Evolutionary conservation across 2,888 invertebrate genomes (phyloP), one percentile per base, ranked within the genome.

Genomic region (Leucophora obtusa): DNA sequence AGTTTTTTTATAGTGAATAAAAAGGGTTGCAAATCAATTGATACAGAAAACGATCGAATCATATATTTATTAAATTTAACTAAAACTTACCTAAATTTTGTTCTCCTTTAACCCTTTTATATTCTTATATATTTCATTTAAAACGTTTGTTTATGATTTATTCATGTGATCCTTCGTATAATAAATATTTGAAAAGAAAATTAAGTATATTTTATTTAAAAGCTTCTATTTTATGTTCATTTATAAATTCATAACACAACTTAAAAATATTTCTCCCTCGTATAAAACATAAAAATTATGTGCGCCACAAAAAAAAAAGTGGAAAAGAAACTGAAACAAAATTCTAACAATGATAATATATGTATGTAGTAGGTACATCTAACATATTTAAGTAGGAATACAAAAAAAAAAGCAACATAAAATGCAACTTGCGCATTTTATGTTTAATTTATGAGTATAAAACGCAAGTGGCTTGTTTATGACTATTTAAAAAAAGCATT

Each of bases 401-500:
- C 10, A 50, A 50, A n/a, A 33, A 28, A 43, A 66, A 43, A 77
- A 59, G 35, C 38, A 50, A 66, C 53, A 73, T 77, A 73, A 73
- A 81, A 81, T 81, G 77, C 77, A 81, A 73, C 50, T 81, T 81
- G 81, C 69, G 69, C 77, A 81, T 70, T 81, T 80, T 77, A 77
- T 81, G 77, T 81, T 77, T 81, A 77, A 81, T 81, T 81, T 81
- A 81, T 77, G 81, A 81, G 77, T 50, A 47, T 50, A 47, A 59
- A 77, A 81, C 73, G 81, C 51, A 70, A 69, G 65, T 63, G 58
- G 80, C 53, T 76, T 72, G 80, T 72, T 80, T 80, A 80, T 63
- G 68, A 77, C 65, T 66, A 53, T 38, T 71, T 71, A 71, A 66
- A 66, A 14, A 38, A 38, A 28, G 7, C 6, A 28, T 28, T 28